A percentile compares a stretch with the other conserved stretches of the same genome.
phyloP scores from a whole-genome alignment of 2,113 vertebrate species.

The Numida meleagris region DNA sequence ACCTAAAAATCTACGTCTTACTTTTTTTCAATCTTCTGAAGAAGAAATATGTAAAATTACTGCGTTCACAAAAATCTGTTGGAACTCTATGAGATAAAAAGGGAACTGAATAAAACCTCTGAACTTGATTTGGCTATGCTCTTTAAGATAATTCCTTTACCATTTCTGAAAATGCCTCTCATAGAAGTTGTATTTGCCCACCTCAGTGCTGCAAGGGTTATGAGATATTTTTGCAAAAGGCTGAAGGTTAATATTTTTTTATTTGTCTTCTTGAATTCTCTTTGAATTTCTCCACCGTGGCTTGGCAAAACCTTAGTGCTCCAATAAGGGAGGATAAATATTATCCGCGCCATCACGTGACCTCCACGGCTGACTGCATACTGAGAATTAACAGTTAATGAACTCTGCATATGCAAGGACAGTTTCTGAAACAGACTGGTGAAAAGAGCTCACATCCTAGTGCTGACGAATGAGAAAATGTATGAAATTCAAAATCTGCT shows the following conservation, averaged over 20 bases:
- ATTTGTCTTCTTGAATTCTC: neutral
- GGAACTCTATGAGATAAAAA: neutral
- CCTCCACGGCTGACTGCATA: neutral
- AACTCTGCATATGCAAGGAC: neutral
- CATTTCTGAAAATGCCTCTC: neutral
- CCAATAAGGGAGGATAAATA: neutral
- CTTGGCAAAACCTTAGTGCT: neutral
- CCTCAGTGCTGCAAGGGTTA: accelerated
- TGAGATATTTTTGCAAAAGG: neutral
- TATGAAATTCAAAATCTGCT: neutral
- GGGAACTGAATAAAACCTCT: neutral
- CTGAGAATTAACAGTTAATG: constrained; percentile 21
- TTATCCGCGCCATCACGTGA: neutral
- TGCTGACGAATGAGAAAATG: neutral
- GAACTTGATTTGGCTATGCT: neutral
- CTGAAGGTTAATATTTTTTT: neutral
- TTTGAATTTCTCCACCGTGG: neutral
- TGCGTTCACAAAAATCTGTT: neutral
- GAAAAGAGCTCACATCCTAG: neutral
- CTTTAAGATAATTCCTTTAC: neutral
- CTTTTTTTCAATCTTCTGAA: neutral
- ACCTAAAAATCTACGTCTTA: neutral
- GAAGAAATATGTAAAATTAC: neutral
- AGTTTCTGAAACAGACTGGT: neutral
- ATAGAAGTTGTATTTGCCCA: neutral